Evolutionary conservation across 2,797 vertebrate genomes (phyloP), one percentile per base, ranked within the genome.

Genomic region (Gouania willdenowi): DNA sequence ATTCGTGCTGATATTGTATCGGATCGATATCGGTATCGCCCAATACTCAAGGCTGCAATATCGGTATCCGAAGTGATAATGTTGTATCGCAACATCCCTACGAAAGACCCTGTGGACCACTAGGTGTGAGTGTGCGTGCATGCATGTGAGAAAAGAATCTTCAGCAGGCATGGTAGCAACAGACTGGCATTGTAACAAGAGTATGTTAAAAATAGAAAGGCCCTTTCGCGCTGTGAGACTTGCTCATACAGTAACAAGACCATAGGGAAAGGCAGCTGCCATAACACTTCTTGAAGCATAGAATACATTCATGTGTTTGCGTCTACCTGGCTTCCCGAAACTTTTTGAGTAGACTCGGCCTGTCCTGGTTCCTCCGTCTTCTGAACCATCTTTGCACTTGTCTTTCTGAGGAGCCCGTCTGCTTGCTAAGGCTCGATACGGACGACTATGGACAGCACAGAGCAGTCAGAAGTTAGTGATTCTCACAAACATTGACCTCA

Each of bases 371-470:
- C 65, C 95, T 88, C 25, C 94, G 87, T 19, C 93, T 89, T 8
- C 94, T 89, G 71, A 97, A 97, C 95, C 95, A 97, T 50, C 91
- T 84, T 59, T 97, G 94, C 14, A 95, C 87, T 68, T 97, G 94
- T 46, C 91, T 87, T 47, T 90, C 85, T 0, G 89, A 83, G 50
- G 41, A 85, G 19, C 90, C 89, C 0, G 87, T 91, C 72, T 89
- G 78, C 79, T 87, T 89, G 1, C 91, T 89, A 26, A 98, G 79
- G 27, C 72, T 68, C 45, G 86, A 86, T 27, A 95, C 64, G 0
- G 92, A 92, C 1, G 46, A 84, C 95, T 98, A 78, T 32, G 26
- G 28, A 18, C 10, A 36, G 33, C 29, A 55, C 8, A 53, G n/a
- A 55, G 14, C 48, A 7, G 16, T 15, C 4, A 19, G 2, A 50